These are phyloP conservation scores for Andrena marginata DNA, from an alignment of 2,888 invertebrate genomes.

Conservation along the genomic window DNA sequence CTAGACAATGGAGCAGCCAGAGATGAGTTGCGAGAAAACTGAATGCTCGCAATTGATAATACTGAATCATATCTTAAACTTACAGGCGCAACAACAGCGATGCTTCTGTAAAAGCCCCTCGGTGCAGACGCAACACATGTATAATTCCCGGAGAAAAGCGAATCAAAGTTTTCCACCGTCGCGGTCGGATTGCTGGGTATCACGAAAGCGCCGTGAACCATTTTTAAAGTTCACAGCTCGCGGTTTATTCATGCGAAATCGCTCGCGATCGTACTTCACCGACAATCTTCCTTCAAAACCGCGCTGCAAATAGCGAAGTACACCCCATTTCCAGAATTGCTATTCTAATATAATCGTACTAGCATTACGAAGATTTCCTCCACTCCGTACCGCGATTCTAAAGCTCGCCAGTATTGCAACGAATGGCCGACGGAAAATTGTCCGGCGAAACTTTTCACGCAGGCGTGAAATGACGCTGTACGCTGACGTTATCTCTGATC, in stretches of 20 bases:
- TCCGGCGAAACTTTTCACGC: conserved; percentile 33
- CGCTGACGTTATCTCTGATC: not conserved
- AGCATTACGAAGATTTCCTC: not conserved
- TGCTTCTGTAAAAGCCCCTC: too few species aligned
- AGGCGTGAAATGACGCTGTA: conserved; percentile 12
- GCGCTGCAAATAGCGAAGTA: not conserved
- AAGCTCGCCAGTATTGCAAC: not conserved
- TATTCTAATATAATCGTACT: too few species aligned
- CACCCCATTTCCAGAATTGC: not conserved
- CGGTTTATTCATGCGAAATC: not conserved
- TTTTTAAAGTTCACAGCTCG: not conserved
- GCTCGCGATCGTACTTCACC: not conserved
- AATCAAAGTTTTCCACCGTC: not conserved
- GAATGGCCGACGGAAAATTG: conserved; percentile 7
- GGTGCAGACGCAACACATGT: too few species aligned
- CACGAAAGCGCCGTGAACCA: not conserved
- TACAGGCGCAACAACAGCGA: too few species aligned
- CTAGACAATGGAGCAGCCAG: conserved; percentile 18
- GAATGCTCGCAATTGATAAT: not conserved
- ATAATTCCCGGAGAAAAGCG: not conserved
- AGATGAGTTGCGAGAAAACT: conserved; percentile 18
- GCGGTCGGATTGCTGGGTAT: not conserved
- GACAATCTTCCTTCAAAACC: not conserved
- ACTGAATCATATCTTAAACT: not conserved
- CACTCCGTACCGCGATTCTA: not conserved